These are phyloP conservation scores for Globodera ellingtonae DNA, from an alignment of 1,140 invertebrate genomes.

Conservation along the genomic window DNA sequence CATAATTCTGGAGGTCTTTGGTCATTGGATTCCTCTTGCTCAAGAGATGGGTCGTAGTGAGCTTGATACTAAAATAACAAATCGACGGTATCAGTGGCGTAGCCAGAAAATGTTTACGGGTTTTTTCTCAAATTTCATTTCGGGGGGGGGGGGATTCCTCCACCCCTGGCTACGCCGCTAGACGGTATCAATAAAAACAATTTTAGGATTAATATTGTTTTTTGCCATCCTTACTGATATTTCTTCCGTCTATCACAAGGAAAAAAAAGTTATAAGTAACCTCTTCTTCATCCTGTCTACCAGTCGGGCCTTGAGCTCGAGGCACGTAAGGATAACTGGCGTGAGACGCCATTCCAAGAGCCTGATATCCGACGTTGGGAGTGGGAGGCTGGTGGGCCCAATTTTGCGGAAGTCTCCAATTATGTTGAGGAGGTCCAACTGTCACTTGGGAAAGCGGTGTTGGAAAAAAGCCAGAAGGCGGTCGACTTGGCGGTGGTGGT, in stretches of 20 bases:
- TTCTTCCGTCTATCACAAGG: too few relatives aligned
- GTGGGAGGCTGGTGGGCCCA: neutral
- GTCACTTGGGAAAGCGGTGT: neutral
- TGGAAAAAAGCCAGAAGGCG: neutral
- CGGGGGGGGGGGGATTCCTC: neutral
- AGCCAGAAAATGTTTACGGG: too few relatives aligned
- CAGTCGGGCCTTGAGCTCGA: neutral
- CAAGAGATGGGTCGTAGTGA: constrained; percentile 43
- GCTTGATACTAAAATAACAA: constrained; percentile 44
- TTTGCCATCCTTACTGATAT: too few relatives aligned
- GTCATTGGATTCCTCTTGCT: constrained; percentile 34
- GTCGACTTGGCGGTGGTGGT: neutral
- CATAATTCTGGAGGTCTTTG: neutral
- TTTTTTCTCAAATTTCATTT: neutral
- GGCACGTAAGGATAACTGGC: neutral
- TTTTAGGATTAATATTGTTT: too few relatives aligned
- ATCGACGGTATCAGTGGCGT: neutral
- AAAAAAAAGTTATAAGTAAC: neutral
- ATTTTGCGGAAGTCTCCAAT: neutral
- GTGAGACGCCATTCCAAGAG: neutral
- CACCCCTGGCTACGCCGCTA: too few relatives aligned
- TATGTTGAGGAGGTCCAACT: neutral
- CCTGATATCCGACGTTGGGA: neutral
- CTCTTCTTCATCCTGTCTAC: neutral
- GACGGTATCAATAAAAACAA: neutral